These are phyloP conservation scores for Panopea generosa DNA, from an alignment of 2,888 invertebrate genomes.

Conservation along the genomic window DNA sequence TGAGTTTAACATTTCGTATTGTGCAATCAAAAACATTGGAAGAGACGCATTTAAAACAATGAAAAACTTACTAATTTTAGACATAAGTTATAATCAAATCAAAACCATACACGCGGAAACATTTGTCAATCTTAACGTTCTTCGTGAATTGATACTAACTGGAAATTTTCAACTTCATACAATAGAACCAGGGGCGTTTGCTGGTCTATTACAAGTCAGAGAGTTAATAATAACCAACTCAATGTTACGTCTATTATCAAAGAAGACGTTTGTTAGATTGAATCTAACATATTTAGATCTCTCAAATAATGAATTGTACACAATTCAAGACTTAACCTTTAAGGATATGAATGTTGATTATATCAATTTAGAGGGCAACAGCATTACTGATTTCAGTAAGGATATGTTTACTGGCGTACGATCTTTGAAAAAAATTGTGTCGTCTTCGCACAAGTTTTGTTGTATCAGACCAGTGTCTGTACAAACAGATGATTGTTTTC, in stretches of 20 bases:
- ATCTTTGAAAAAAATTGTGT: background rate
- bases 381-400: background rate
- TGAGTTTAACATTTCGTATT: background rate
- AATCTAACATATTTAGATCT: background rate
- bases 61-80: background rate
- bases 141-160: background rate
- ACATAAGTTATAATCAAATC: background rate
- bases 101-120: background rate
- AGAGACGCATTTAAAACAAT: background rate
- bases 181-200: background rate
- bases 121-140: background rate
- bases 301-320: background rate
- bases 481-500: slow-evolving; percentile 57
- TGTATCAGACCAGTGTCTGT: slow-evolving; percentile 19
- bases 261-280: background rate
- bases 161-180: background rate
- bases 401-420: slow-evolving; percentile 14
- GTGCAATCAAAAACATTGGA: background rate
- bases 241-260: background rate
- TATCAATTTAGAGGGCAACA: background rate
- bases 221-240: background rate
- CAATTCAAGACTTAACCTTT: background rate
- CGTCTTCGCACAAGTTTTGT: slow-evolving; percentile 16
- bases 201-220: background rate
- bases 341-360: background rate